Base-by-base conservation (phyloP, 1,140 invertebrate species). In the Cydia splendana region DNA sequence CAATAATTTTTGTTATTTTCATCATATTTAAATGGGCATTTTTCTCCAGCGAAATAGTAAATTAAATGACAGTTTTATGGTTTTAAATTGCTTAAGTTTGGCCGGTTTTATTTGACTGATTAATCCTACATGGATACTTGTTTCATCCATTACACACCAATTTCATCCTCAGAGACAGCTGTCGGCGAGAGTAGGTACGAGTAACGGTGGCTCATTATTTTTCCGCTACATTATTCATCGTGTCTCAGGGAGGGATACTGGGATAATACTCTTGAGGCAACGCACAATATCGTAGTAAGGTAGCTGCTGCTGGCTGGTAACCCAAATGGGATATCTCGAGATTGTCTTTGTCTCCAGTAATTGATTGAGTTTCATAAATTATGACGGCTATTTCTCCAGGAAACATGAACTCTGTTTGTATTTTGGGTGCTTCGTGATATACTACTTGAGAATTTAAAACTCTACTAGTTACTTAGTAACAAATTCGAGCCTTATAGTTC, bases 211-310 rank as follows among this genome's bases (percentile, higher is more conserved):
- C 67, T 79, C 78, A 80, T 81, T 79, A 79, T 79, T 79, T 81
- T 78, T 77, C 78, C 53, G 53, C 77, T 78, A 79, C 80, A 81
- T 79, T 78, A 81, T 79, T 81, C 80, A 81, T 81, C 73, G 75
- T 73, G 75, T 76, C 65, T 69, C 34, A 38, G 34, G 38, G 53
- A 42, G 73, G 75, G 74, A 77, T 77, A 78, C 71, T 69, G 34
- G 53, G 42, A 77, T 76, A 76, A 77, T 77, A 77, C 71, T 69
- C 74, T 73, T 77, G 75, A 75, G 67, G 67, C 30, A 71, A 38
- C 67, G 67, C 67, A 71, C 67, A 71, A 71, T 71, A 71, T 71
- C 34, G 67, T 38, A 24, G 67, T 30, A 71, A 45, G 67, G 67
- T 71, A 38, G 67, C 34, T 45, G 67, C 67, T 30, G 30, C 30